phyloP scores from a whole-genome alignment of 2,113 vertebrate species.

The Platanista minor region DNA sequence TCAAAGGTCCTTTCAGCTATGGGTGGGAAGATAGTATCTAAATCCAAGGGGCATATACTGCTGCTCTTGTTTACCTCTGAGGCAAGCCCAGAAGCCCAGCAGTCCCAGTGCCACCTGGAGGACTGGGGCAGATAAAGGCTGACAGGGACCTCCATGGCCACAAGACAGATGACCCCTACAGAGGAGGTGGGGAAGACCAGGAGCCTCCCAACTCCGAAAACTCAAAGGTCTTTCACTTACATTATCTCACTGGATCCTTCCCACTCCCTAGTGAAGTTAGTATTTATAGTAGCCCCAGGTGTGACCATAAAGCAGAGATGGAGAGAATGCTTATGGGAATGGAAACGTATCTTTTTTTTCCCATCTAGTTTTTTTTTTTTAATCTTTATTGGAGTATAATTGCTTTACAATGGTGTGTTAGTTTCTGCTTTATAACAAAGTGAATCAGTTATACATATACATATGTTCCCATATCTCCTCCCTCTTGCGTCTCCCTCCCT shows the following conservation, averaged over 20 bases:
- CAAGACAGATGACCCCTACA: neutral
- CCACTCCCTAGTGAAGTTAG: neutral
- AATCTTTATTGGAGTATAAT: too few species aligned
- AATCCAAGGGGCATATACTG: neutral
- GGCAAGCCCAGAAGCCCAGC: neutral
- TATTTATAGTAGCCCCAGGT: neutral
- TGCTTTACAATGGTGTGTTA: too few species aligned
- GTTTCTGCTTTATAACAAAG: too few species aligned
- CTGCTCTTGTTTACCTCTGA: neutral
- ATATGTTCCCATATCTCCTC: too few species aligned
- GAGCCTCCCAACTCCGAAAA: neutral
- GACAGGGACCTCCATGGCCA: neutral
- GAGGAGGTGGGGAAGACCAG: neutral
- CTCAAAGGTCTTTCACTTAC: neutral
- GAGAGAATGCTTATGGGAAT: neutral
- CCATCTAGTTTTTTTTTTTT: too few species aligned
- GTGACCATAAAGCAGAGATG: neutral
- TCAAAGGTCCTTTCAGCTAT: constrained; percentile 27
- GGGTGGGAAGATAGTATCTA: neutral
- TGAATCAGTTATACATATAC: too few species aligned
- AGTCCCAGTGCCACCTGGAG: neutral
- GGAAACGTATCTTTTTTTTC: neutral
- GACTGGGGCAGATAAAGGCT: neutral
- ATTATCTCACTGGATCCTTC: neutral
- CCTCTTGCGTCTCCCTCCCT: too few species aligned